phyloP scores from a whole-genome alignment of 2,113 vertebrate species.

The Aplodontia rufa region DNA sequence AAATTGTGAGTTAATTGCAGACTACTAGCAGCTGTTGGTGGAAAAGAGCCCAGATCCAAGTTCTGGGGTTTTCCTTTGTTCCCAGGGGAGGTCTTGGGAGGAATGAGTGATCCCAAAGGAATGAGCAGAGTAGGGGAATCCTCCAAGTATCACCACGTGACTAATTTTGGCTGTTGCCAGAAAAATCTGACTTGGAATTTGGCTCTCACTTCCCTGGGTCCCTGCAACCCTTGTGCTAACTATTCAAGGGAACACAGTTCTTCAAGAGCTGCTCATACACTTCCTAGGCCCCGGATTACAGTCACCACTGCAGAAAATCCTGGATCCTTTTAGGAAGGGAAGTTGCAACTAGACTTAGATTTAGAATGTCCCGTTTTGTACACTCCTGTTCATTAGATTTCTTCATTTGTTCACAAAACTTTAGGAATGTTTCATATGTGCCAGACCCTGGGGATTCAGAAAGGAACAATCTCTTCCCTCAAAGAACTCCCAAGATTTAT shows the following conservation, averaged over 20 bases:
- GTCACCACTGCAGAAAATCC: not conserved
- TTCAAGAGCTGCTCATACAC: not conserved
- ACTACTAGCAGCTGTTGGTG: not conserved
- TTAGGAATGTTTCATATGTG: not conserved
- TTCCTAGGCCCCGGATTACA: not conserved
- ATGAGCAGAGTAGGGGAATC: conserved; percentile 65
- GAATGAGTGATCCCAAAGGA: conserved; percentile 64
- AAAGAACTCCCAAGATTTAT: not conserved
- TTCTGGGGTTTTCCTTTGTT: conserved; percentile 59
- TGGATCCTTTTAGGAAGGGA: not conserved
- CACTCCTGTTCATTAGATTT: not conserved
- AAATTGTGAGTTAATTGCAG: not conserved
- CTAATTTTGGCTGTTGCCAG: conserved; percentile 16
- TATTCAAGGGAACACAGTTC: not conserved
- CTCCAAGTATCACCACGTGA: conserved; percentile 26
- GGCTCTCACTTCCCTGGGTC: not conserved
- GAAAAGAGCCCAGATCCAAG: not conserved
- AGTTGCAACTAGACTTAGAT: not conserved
- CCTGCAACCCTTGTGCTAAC: not conserved
- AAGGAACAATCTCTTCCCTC: not conserved
- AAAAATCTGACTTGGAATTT: conserved; percentile 12
- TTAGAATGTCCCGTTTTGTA: not conserved
- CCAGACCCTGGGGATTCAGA: not conserved
- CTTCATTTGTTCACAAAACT: not conserved
- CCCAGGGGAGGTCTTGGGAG: conserved; percentile 46